Conservation (phyloP, 2,888 invertebrate species). For the Aquatica leii region DNA sequence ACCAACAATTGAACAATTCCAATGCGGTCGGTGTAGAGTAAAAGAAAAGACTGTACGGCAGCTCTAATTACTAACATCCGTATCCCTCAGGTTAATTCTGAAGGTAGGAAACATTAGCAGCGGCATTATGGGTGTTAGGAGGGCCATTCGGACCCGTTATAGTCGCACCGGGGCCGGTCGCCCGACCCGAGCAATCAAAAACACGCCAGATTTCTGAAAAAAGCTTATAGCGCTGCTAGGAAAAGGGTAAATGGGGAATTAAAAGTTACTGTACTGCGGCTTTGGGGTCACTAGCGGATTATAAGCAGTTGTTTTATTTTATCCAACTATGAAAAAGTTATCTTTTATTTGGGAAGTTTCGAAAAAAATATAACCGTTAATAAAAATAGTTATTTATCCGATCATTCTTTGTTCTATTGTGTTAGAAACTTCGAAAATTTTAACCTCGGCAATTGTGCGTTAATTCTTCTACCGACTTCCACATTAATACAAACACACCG, state of each 20-base stretch:
- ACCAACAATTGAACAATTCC: slow-evolving; percentile 46
- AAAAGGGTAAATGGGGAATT: slow-evolving; percentile 55
- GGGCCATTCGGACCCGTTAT: slow-evolving; percentile 74
- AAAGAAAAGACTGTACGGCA: slow-evolving; percentile 52
- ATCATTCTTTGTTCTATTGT: too few relatives aligned
- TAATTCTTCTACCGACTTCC: slow-evolving; percentile 20
- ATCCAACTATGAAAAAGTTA: slow-evolving; percentile 34
- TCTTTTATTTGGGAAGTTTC: slow-evolving; percentile 21
- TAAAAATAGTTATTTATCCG: neutral
- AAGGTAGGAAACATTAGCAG: slow-evolving; percentile 67
- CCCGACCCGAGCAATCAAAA: slow-evolving; percentile 71
- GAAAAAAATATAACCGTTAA: slow-evolving; percentile 6
- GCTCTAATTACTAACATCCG: slow-evolving; percentile 70
- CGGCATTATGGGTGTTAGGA: slow-evolving; percentile 75
- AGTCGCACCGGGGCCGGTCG: slow-evolving; percentile 67
- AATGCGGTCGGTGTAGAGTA: slow-evolving; percentile 40
- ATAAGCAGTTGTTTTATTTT: slow-evolving; percentile 35
- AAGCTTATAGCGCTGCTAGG: slow-evolving; percentile 52
- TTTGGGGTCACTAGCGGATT: slow-evolving; percentile 39
- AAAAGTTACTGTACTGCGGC: slow-evolving; percentile 51
- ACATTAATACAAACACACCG: slow-evolving; percentile 23
- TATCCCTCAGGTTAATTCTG: slow-evolving; percentile 58
- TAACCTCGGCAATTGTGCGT: slow-evolving; percentile 21
- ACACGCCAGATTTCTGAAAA: slow-evolving; percentile 56
- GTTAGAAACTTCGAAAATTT: slow-evolving; percentile 15